Base-by-base conservation (phyloP, 2,797 vertebrate genomes). In the Thunnus albacares region DNA sequence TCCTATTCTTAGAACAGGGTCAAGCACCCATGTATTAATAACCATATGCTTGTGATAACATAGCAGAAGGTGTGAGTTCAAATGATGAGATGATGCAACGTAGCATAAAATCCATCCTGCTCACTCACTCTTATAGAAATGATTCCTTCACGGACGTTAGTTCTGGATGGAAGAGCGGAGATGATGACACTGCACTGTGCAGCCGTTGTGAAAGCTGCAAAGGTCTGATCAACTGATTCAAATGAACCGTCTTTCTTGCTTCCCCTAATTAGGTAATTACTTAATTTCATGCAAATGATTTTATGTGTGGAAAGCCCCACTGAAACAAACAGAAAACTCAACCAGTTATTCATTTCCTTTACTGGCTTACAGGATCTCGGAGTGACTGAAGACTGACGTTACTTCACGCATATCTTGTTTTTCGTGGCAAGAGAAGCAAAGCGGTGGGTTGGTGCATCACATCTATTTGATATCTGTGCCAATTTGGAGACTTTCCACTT, bases 61-160 rank as follows among this genome's bases (percentile, higher is more conserved):
- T 15, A 68, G 68, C 63, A 82, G 73, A 82, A 73, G 59, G 79
- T 85, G 53, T 6, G 1, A 79, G 86, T 85, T 88, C 71, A 87
- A 67, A 47, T 60, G 30, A 66, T 64, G 71, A 80, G 20, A 58
- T 87, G 43, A 82, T 64, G 63, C 65, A 59, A 53, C 6, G 20
- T 60, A 35, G 53, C 13, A 2, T 57, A 10, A 61, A 66, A 65
- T 52, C 51, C 47, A 30, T 35, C n/a, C 22, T 15, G 41, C 28
- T 57, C 49, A 20, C 59, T 77, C 30, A 11, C 26, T 12, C 1
- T 30, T 2, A 30, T 10, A 57, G 28, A 60, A 62, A 41, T 24
- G 7, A 71, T 53, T 30, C 6, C 20, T 33, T 57, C 61, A 59
- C n/a, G 3, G 49, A 52, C 26, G 14, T 52, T 13, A 13, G 57